These are phyloP conservation scores for Nothoprocta pentlandii DNA, from an alignment of 2,113 vertebrate species.

Conservation along the genomic window DNA sequence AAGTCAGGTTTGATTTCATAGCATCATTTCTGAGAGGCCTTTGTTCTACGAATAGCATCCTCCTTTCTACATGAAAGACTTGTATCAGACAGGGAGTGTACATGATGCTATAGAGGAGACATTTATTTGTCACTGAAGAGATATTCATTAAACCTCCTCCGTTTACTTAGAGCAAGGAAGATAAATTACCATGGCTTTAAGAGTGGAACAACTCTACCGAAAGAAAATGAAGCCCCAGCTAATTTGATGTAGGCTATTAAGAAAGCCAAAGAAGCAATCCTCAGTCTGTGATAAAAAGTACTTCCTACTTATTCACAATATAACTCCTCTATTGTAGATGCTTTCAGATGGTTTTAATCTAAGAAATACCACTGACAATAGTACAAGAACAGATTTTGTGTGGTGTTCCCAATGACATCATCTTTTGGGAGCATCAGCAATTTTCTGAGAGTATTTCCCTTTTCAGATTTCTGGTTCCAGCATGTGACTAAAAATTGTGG, in stretches of 20 bases:
- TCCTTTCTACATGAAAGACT: slow-evolving; percentile 21
- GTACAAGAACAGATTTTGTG: not conserved
- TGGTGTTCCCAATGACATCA: not conserved
- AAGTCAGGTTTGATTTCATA: not conserved
- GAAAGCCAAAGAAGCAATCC: not conserved
- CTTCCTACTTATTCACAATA: not conserved
- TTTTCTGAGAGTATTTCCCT: not conserved
- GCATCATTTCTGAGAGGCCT: not conserved
- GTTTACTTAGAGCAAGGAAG: not conserved
- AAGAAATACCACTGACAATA: not conserved
- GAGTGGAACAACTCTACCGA: not conserved
- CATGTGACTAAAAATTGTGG: not conserved
- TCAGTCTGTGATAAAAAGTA: not conserved
- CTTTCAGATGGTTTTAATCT: not conserved
- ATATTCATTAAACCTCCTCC: not conserved
- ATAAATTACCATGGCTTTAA: not conserved
- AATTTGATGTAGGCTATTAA: slow-evolving; percentile 10
- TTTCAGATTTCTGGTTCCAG: not conserved
- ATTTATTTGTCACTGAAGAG: slow-evolving; percentile 1
- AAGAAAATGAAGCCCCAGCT: slow-evolving; percentile 14
- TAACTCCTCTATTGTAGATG: not conserved
- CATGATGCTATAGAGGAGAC: not conserved
- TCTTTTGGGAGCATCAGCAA: not conserved
- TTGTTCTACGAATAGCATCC: not conserved
- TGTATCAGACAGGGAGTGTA: not conserved